A percentile compares a stretch with the other conserved stretches of the same genome.
phyloP scores from a whole-genome alignment of 2,113 vertebrate genomes.

The Ahaetulla prasina region DNA sequence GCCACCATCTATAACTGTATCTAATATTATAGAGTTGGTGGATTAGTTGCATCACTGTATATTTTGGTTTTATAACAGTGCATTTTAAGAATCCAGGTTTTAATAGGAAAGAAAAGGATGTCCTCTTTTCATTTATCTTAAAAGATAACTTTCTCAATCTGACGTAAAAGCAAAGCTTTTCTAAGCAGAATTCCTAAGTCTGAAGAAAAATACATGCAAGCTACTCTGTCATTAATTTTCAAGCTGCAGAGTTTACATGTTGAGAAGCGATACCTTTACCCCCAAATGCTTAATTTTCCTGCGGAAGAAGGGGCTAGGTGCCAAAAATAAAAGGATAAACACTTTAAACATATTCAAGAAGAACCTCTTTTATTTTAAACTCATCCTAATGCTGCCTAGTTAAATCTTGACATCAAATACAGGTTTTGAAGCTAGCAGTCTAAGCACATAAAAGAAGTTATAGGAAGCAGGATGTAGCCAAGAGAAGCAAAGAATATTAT shows the following conservation, averaged over 20 bases:
- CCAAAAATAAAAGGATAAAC: not conserved
- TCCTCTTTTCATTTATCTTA: not conserved
- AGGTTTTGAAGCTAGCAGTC: not conserved
- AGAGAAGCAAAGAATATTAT: not conserved
- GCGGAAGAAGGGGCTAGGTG: not conserved
- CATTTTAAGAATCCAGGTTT: not conserved
- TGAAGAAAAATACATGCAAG: not conserved
- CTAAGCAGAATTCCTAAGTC: not conserved
- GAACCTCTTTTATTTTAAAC: not conserved
- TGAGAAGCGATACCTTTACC: not conserved
- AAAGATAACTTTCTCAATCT: constrained; percentile 14
- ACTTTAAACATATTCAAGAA: not conserved
- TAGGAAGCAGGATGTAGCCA: not conserved
- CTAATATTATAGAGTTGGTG: constrained; percentile 7
- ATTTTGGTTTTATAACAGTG: constrained; percentile 11
- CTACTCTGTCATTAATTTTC: not conserved
- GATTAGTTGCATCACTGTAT: constrained; percentile 11
- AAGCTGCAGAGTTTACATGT: not conserved
- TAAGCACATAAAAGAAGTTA: not conserved
- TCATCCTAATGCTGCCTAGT: not conserved
- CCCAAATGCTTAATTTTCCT: not conserved
- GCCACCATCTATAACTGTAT: not conserved
- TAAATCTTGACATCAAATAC: not conserved
- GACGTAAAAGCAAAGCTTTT: not conserved
- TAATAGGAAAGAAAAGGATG: constrained; percentile 1